Conservation (phyloP, 1,140 invertebrate species). For the Saxidomus purpurata region DNA sequence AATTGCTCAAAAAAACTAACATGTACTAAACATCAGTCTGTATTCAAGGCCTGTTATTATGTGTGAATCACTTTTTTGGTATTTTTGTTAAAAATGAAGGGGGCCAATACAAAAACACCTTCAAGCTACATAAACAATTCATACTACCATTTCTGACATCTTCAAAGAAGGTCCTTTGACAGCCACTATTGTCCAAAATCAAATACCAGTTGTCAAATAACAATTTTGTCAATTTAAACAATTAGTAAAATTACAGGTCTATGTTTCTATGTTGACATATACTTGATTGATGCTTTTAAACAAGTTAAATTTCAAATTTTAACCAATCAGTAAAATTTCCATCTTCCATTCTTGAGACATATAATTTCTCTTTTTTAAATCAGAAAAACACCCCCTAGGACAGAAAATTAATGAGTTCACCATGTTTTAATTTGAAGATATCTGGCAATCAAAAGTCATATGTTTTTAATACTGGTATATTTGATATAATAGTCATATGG, state of each 20-base stretch:
- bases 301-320: too few species aligned
- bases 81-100: conserved; percentile 7
- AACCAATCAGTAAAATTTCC: too few species aligned
- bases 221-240: conserved; percentile 20
- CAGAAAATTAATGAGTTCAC: too few species aligned
- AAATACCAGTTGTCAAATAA: conserved; percentile 37
- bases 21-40: conserved; percentile 1
- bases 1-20: conserved; percentile 20
- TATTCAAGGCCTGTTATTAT: conserved; percentile 13
- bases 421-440: too few species aligned
- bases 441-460: too few species aligned
- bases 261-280: not conserved
- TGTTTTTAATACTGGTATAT: too few species aligned
- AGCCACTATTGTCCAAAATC: conserved; percentile 8
- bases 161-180: conserved; percentile 14
- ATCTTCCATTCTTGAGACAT: too few species aligned
- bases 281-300: conserved; percentile 7
- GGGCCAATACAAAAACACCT: conserved; percentile 48
- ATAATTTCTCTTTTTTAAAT: too few species aligned
- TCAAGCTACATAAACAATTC: conserved; percentile 28
- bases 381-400: too few species aligned
- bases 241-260: not conserved
- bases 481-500: too few species aligned
- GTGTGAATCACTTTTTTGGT: conserved; percentile 28
- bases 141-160: conserved; percentile 6